Evolutionary conservation across 2,888 invertebrate species (phyloP).

Genomic region (Clepsis dumicolana): DNA sequence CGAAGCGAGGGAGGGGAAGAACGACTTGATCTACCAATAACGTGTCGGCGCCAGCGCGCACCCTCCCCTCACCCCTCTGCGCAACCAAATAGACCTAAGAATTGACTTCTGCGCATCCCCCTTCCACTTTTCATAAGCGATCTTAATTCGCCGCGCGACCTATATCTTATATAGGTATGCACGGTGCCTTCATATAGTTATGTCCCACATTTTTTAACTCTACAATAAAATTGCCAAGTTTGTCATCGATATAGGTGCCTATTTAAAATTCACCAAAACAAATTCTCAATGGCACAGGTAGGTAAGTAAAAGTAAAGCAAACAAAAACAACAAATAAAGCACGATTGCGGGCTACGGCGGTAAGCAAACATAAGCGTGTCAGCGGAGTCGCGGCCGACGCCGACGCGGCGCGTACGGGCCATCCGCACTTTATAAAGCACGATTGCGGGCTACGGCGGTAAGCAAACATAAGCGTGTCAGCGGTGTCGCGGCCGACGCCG

Average conservation of each 20-base stretch:
- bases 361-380: slow-evolving; percentile 28
- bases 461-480: slow-evolving; percentile 26
- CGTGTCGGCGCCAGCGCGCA: no score
- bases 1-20: no score
- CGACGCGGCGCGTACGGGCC: slow-evolving; percentile 9
- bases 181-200: no score
- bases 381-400: slow-evolving; percentile 18
- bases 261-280: slow-evolving; percentile 7
- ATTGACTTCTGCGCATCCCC: no score
- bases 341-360: slow-evolving; percentile 25
- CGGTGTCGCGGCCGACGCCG: slow-evolving; percentile 20
- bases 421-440: slow-evolving; percentile 2
- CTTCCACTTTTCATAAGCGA: no score
- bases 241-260: neutral
- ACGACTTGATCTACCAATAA: no score
- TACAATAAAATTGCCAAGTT: neutral
- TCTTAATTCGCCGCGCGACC: no score
- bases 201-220: no score
- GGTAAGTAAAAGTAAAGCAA: slow-evolving; percentile 1
- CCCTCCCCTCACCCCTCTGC: no score
- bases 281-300: slow-evolving; percentile 16
- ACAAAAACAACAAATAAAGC: neutral
- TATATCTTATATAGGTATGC: no score
- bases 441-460: no score
- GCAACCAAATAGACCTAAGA: no score